Evolutionary conservation across 92 coral and sea anemone species (phyloP), one percentile per base, ranked within the genome.

Genomic region (Epizoanthus ramosus): DNA sequence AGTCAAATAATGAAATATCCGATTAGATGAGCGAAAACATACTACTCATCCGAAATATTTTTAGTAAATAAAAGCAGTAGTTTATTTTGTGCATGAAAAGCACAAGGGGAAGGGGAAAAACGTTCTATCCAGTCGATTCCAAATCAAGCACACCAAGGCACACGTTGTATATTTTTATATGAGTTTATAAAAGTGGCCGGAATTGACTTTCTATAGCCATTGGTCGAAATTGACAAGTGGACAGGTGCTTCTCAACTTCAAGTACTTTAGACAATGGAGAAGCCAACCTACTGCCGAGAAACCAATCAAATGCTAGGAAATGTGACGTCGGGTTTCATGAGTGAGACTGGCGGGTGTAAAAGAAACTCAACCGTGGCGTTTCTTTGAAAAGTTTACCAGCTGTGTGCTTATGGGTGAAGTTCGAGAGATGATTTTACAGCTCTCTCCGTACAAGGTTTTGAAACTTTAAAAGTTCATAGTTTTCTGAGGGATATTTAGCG

Each of bases 251-350:
- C 82, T 77, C 82, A 77, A 60, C 61, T 39, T 61, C 58, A 77
- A 77, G 82, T 76, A 80, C 88, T 82, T 80, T 68, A 71, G 88
- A 93, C 97, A 93, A 93, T 91, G 85, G 95, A 85, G 79, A 93
- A 91, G 95, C 97, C 97, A 90, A 91, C 93, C 90, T 90, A 93
- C 75, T 93, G 92, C 88, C 43, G 68, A 74, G 93, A 85, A 93
- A 86, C 97, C 97, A 93, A 93, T 93, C 97, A 93, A 93, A 89
- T 86, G 89, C 64, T 85, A 95, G 39, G 82, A 77, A 77, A 60
- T 63, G 71, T 77, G 82, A 77, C 82, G 22, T 77, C 22, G 23
- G 50, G 25, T 68, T 77, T 69, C 45, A 77, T 69, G 57, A 10
- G 68, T 19, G 71, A 57, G 71, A 77, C 71, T 77, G 82, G 82